Conservation (phyloP, 2,888 invertebrate genomes). For the Tiphia femorata region DNA sequence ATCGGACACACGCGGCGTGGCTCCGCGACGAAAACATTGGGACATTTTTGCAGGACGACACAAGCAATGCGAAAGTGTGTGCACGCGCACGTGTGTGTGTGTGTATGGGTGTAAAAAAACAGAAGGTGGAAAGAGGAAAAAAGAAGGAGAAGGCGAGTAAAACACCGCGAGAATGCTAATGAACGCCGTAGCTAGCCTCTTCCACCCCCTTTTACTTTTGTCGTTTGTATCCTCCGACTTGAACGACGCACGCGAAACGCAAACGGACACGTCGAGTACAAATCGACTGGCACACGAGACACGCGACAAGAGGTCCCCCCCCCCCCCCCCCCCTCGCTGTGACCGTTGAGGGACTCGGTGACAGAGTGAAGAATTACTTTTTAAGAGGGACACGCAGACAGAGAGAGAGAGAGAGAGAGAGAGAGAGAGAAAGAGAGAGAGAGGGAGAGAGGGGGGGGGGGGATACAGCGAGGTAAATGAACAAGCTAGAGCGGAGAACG, state of each 20-base stretch:
- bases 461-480: no score
- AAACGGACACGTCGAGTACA: constrained; percentile 10
- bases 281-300: constrained; percentile 25
- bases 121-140: no score
- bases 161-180: constrained; percentile 41
- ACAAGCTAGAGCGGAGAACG: no score
- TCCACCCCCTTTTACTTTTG: not conserved
- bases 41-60: no score
- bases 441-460: not conserved
- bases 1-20: constrained; percentile 53
- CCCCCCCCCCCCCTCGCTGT: no score
- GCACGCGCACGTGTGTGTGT: no score
- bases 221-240: constrained; percentile 21
- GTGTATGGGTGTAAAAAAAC: no score
- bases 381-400: constrained; percentile 1
- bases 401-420: not conserved
- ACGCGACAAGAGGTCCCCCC: constrained; percentile 13
- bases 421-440: not conserved
- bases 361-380: constrained; percentile 28
- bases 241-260: constrained; percentile 13
- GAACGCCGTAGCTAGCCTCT: constrained; percentile 12
- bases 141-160: not conserved
- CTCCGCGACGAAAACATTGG: constrained; percentile 53
- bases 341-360: no score
- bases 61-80: no score